Evolutionary conservation across 2,113 vertebrate genomes (phyloP).

Genomic region (Leptosomus discolor): DNA sequence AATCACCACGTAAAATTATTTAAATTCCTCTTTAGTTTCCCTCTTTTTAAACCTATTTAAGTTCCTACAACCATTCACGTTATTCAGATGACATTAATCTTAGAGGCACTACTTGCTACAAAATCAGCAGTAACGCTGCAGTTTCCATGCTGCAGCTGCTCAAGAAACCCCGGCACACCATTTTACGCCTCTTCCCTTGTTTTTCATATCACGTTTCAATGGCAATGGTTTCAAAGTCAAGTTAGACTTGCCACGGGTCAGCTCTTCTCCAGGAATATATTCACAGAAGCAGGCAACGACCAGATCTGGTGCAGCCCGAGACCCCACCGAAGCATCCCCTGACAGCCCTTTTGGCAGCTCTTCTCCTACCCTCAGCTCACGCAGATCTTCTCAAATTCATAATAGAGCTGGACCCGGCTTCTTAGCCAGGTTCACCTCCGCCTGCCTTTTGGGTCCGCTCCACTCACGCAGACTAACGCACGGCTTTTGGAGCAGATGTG

Average conservation of each 20-base stretch:
- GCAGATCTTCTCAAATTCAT: not conserved
- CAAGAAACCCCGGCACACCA: not conserved
- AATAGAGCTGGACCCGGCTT: not conserved
- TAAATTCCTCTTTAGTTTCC: not conserved
- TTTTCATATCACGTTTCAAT: not conserved
- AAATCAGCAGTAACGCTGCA: not conserved
- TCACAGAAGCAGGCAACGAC: not conserved
- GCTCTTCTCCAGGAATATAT: not conserved
- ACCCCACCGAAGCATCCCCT: not conserved
- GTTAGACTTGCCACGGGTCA: not conserved
- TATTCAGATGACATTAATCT: not conserved
- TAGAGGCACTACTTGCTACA: not conserved
- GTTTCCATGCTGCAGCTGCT: not conserved
- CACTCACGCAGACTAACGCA: rapidly evolving
- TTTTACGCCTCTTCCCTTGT: not conserved
- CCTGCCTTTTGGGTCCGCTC: not conserved
- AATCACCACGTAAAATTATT: not conserved
- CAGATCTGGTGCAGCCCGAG: not conserved
- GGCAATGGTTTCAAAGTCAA: too few relatives aligned
- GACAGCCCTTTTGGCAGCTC: not conserved
- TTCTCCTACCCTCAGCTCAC: not conserved
- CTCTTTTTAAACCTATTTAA: not conserved
- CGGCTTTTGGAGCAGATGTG: rapidly evolving
- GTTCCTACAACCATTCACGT: not conserved
- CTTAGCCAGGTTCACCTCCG: not conserved